Conservation (phyloP, 2,113 vertebrate genomes). For the Tychaedon coryphoeus region DNA sequence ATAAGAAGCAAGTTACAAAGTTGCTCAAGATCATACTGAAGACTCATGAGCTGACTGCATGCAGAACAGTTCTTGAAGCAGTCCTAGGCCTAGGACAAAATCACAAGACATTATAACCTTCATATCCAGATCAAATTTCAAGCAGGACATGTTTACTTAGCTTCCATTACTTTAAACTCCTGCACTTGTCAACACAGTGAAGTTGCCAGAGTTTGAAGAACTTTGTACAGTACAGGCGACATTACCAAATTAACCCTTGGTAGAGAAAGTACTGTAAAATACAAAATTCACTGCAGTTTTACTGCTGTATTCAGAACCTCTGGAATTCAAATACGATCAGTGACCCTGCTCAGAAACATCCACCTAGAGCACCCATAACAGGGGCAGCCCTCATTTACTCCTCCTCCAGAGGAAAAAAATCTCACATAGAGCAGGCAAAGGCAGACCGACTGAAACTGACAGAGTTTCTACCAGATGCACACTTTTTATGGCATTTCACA, state of each 20-base stretch:
- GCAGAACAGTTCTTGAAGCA: not conserved
- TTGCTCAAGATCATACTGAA: not conserved
- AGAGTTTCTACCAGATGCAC: not conserved
- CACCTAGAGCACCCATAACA: not conserved
- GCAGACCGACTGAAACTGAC: not conserved
- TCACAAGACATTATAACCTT: not conserved
- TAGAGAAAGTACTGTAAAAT: not conserved
- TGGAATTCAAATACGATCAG: not conserved
- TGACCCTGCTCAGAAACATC: accelerated
- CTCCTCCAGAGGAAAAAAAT: not conserved
- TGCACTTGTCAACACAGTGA: not conserved
- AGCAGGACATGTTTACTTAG: not conserved
- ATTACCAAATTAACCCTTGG: not conserved
- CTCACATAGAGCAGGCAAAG: not conserved
- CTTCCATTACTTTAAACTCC: not conserved
- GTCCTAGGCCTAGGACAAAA: not conserved
- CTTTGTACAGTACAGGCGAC: not conserved
- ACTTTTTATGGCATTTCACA: no score
- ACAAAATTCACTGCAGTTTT: not conserved
- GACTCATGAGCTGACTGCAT: not conserved
- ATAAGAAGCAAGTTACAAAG: not conserved
- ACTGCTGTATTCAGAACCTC: not conserved
- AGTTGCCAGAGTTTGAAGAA: not conserved
- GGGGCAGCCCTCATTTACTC: not conserved
- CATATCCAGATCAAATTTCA: not conserved